phyloP scores from a whole-genome alignment of 2,888 invertebrate genomes.

The Tipula helvola region DNA sequence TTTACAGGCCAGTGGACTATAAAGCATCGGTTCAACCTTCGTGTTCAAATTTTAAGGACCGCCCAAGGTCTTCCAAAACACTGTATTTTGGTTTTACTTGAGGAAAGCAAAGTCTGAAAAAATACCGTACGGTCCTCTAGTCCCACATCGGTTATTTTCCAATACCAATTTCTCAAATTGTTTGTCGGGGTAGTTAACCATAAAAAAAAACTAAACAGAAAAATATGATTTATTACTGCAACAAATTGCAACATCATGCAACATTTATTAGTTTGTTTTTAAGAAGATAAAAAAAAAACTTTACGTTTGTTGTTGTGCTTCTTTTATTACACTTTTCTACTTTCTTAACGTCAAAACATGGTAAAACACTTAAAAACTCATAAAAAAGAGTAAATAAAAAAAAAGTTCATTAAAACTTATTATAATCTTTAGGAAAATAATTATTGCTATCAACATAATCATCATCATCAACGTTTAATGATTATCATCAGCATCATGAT shows the following conservation, averaged over 20 bases:
- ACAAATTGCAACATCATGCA: conserved; percentile 4
- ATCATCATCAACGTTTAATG: not conserved
- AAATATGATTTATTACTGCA: not conserved
- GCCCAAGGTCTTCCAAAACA: too few species aligned
- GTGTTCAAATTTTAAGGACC: too few species aligned
- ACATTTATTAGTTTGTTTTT: not conserved
- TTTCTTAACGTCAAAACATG: not conserved
- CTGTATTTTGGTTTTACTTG: too few species aligned
- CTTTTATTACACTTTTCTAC: not conserved
- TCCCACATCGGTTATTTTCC: too few species aligned
- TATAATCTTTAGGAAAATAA: not conserved
- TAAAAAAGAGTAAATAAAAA: not conserved
- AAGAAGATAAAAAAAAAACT: not conserved
- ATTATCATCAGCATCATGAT: not conserved
- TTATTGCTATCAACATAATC: not conserved
- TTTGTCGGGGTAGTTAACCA: too few species aligned
- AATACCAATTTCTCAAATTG: too few species aligned
- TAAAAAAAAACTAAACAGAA: not conserved
- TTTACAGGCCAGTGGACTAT: too few species aligned
- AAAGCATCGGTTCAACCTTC: too few species aligned
- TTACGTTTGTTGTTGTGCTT: not conserved
- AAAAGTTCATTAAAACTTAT: not conserved
- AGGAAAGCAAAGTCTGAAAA: too few species aligned
- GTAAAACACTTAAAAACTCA: conserved; percentile 4
- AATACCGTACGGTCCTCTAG: too few species aligned